Evolutionary conservation across 2,888 invertebrate genomes (phyloP).

Genomic region (Allolobophora icterica): DNA sequence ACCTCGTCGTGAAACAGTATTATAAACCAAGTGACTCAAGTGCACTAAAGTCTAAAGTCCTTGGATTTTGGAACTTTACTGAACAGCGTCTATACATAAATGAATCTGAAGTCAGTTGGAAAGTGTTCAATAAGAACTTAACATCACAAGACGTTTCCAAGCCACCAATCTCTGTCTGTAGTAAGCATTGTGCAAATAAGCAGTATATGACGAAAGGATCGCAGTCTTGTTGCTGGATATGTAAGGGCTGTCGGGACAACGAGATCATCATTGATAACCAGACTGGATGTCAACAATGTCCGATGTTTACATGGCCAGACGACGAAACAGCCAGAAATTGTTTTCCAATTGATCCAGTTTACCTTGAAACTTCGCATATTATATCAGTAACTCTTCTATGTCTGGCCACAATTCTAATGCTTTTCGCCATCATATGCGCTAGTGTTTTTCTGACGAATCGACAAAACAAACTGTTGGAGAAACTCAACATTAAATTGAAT

Average conservation of each 20-base stretch:
- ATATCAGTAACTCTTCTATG: neutral
- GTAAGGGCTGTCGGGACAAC: constrained; percentile 43
- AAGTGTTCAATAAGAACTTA: neutral
- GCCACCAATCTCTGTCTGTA: neutral
- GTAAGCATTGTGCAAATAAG: neutral
- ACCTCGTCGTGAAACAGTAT: constrained; percentile 52
- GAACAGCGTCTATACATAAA: neutral
- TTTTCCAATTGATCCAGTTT: neutral
- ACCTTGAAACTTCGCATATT: neutral
- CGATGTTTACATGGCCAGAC: constrained; percentile 43
- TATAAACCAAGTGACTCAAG: constrained; percentile 31
- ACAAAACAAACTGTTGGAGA: constrained; percentile 2
- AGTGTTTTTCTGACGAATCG: neutral
- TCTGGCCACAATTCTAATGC: constrained; percentile 34
- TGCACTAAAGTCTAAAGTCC: neutral
- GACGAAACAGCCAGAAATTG: neutral
- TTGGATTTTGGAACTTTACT: constrained; percentile 31
- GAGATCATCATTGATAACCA: constrained; percentile 38
- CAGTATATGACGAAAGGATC: neutral
- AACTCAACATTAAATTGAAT: neutral
- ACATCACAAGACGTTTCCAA: neutral
- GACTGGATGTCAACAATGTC: constrained; percentile 44
- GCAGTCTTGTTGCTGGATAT: constrained; percentile 45
- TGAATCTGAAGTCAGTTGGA: neutral
- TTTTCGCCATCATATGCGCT: neutral